Conservation (phyloP, 2,888 invertebrate genomes). For the Drosophila paranaensis region DNA sequence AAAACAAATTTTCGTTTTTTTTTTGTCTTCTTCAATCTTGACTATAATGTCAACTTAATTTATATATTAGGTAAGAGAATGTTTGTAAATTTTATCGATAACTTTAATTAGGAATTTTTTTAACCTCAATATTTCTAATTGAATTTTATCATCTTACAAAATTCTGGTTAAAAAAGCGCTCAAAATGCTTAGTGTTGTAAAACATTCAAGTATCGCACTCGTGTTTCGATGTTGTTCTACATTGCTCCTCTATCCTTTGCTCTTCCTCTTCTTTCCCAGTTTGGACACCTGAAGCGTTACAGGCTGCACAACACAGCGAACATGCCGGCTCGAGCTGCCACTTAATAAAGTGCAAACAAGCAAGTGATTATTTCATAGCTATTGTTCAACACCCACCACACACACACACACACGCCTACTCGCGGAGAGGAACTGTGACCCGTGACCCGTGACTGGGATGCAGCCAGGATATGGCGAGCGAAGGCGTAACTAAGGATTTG, state of each 20-base stretch:
- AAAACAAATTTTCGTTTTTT: too few relatives aligned
- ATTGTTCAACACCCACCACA: constrained; percentile 58
- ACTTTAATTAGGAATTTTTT: neutral
- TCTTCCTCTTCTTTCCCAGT: neutral
- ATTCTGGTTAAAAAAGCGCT: neutral
- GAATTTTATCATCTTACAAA: neutral
- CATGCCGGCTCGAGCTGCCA: constrained; percentile 32
- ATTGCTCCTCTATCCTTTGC: too few relatives aligned
- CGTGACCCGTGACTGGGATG: constrained; percentile 14
- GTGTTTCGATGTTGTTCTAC: neutral
- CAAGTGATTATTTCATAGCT: constrained; percentile 79
- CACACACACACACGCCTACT: constrained; percentile 11
- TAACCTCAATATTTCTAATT: neutral
- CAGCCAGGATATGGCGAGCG: constrained; percentile 24
- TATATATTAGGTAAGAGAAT: too few relatives aligned
- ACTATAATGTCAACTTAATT: too few relatives aligned
- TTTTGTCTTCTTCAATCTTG: too few relatives aligned
- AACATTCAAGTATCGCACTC: neutral
- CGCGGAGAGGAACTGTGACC: neutral
- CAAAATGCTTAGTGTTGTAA: constrained; percentile 1
- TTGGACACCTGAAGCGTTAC: constrained; percentile 20
- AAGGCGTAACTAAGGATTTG: constrained; percentile 64
- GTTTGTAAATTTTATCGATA: too few relatives aligned
- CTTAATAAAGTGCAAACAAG: constrained; percentile 77
- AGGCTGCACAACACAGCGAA: constrained; percentile 20